Conservation (phyloP, 1,140 invertebrate species). For the Phenacoccus solenopsis region DNA sequence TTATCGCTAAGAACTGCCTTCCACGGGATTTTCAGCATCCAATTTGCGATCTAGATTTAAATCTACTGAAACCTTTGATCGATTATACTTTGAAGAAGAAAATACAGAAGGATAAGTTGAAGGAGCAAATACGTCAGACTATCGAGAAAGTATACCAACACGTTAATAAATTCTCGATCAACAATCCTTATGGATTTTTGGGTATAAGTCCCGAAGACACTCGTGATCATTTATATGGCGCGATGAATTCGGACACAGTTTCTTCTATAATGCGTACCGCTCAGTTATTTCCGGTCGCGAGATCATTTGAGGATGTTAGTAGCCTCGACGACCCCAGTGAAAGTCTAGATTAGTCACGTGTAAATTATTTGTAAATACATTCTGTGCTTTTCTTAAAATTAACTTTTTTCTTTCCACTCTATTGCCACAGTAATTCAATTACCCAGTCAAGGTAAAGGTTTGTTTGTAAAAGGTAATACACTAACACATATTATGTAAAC, state of each 20-base stretch:
- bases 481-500: too few species aligned
- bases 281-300: not conserved
- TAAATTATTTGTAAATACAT: not conserved
- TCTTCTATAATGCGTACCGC: not conserved
- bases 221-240: not conserved
- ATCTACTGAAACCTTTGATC: too few species aligned
- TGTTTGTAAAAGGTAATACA: not conserved
- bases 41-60: not conserved
- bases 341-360: not conserved
- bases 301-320: too few species aligned
- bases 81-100: too few species aligned
- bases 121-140: too few species aligned
- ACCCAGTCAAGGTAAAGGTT: not conserved
- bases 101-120: too few species aligned
- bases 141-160: not conserved
- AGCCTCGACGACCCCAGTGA: too few species aligned
- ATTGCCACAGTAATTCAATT: not conserved
- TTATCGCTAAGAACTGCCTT: not conserved
- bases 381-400: not conserved
- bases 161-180: not conserved
- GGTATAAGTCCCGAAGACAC: not conserved
- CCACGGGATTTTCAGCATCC: not conserved
- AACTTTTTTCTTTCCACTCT: too few species aligned
- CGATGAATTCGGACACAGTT: not conserved
- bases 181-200: not conserved